phyloP scores from a whole-genome alignment of 2,888 invertebrate species.

The Sinelater perroti region DNA sequence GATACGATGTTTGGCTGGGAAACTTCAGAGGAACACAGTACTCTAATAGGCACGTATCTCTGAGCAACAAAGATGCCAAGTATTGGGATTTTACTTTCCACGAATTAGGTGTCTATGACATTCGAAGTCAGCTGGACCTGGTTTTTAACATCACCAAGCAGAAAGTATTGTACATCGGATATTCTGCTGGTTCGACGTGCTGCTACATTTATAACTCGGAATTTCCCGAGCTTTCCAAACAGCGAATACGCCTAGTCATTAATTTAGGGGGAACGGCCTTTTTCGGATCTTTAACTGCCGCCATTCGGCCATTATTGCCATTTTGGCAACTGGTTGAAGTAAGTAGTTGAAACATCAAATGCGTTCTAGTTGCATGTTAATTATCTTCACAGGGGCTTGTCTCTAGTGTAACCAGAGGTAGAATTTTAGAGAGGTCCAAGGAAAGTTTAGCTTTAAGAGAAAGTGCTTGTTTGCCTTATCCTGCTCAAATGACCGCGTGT shows the following conservation, averaged over 20 bases:
- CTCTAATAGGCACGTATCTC: constrained; percentile 53
- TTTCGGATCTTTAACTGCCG: constrained; percentile 64
- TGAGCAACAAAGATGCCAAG: constrained; percentile 56
- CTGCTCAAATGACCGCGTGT: constrained; percentile 37
- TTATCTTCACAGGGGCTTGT: neutral
- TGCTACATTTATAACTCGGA: constrained; percentile 72
- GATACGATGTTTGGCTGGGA: constrained; percentile 64
- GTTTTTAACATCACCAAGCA: constrained; percentile 33
- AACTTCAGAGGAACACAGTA: constrained; percentile 57
- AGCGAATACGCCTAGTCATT: neutral
- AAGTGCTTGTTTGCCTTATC: constrained; percentile 31
- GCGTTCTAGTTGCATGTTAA: neutral
- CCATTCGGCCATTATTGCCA: constrained; percentile 70
- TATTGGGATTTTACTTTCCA: constrained; percentile 49
- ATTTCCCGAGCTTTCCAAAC: constrained; percentile 66
- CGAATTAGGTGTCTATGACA: constrained; percentile 41
- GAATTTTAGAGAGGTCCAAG: no score
- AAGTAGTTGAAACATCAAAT: constrained; percentile 27
- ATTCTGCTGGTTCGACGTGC: constrained; percentile 83
- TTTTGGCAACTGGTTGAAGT: constrained; percentile 66
- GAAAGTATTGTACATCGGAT: constrained; percentile 75
- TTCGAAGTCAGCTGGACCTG: constrained; percentile 33
- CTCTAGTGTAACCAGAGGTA: neutral
- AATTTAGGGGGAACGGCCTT: constrained; percentile 68
- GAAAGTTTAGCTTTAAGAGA: neutral